Conservation (phyloP, 2,888 invertebrate genomes). For the Iselma pallidipennis region DNA sequence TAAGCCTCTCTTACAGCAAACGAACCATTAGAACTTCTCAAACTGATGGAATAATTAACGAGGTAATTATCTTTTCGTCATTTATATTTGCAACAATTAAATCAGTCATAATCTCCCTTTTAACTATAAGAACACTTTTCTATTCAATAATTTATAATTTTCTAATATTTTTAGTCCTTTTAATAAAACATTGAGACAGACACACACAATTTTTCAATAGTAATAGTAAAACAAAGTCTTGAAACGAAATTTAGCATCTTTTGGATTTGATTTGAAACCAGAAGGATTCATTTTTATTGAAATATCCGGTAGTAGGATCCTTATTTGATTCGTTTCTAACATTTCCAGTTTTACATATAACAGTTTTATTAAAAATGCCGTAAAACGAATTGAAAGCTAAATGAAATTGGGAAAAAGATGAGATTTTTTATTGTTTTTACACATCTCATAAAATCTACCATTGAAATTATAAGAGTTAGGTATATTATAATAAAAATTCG, state of each 20-base stretch:
- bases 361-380: conserved; percentile 37
- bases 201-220: no score
- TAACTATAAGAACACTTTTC: not conserved
- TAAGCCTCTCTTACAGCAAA: conserved; percentile 15
- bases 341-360: conserved; percentile 27
- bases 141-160: not conserved
- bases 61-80: conserved; percentile 28
- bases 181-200: no score
- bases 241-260: not conserved
- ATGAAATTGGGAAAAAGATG: conserved; percentile 28
- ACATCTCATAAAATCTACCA: conserved; percentile 1
- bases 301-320: conserved; percentile 15
- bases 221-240: not conserved
- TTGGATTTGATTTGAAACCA: not conserved
- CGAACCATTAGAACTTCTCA: conserved; percentile 13
- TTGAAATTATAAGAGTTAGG: no score
- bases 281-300: conserved; percentile 32
- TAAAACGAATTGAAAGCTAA: conserved; percentile 30
- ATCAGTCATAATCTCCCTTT: conserved; percentile 16
- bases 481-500: no score
- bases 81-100: conserved; percentile 27
- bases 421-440: conserved; percentile 21
- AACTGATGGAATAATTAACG: conserved; percentile 30
- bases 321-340: conserved; percentile 6
- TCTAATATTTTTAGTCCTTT: no score